Evolutionary conservation across 1,140 invertebrate genomes (phyloP).

Genomic region (Fopius arisanus): DNA sequence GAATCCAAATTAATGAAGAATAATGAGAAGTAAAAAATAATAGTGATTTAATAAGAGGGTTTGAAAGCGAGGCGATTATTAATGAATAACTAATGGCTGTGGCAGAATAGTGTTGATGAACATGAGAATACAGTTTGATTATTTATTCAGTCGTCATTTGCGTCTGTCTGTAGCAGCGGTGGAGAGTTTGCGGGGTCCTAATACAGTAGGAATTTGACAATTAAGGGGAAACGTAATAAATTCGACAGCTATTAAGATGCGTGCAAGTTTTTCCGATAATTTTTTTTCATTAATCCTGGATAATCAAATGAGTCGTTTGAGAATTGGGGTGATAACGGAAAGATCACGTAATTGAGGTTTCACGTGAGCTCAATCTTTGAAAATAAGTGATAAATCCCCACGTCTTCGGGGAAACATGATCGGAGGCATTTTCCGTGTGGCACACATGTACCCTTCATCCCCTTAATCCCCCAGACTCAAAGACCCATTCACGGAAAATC

Average conservation of each 20-base stretch:
- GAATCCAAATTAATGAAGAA: background rate
- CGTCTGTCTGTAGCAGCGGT: conserved; percentile 2
- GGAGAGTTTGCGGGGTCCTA: background rate
- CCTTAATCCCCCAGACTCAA: background rate
- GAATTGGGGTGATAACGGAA: background rate
- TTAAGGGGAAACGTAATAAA: background rate
- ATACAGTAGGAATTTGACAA: background rate
- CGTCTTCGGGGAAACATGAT: no score
- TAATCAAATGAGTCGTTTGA: background rate
- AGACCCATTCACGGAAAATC: conserved; percentile 36
- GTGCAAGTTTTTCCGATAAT: background rate
- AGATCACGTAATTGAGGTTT: no score
- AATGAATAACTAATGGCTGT: background rate
- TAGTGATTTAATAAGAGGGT: background rate
- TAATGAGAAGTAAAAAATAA: background rate
- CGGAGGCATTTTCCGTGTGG: background rate
- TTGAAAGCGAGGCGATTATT: background rate
- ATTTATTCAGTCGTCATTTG: background rate
- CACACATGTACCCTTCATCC: background rate
- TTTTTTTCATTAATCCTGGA: background rate
- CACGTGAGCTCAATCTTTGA: background rate
- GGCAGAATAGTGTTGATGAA: background rate
- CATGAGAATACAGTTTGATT: background rate
- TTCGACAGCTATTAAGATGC: background rate
- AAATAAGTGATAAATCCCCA: background rate